phyloP scores from a whole-genome alignment of 2,797 vertebrate genomes.

The Lophius americanus region DNA sequence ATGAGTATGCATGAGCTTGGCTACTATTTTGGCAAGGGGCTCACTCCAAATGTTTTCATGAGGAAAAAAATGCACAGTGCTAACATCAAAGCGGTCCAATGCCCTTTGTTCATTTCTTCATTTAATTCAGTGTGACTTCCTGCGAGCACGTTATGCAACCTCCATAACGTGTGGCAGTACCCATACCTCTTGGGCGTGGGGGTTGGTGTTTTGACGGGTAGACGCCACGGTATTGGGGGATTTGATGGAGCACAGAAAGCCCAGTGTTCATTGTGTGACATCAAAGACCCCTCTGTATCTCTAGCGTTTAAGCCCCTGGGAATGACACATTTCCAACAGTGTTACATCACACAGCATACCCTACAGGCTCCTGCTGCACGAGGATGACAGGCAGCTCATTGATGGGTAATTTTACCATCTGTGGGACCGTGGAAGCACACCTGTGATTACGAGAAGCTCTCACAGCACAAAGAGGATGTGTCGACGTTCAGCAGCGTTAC shows the following conservation, averaged over 20 bases:
- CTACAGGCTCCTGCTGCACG: constrained; percentile 58
- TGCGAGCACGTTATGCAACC: constrained; percentile 69
- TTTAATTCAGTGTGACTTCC: constrained; percentile 59
- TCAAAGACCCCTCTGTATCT: constrained; percentile 77
- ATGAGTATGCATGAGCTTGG: not conserved
- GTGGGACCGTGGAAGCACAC: constrained; percentile 48
- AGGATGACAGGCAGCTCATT: constrained; percentile 68
- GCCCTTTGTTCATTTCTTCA: constrained; percentile 43
- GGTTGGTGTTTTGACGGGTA: constrained; percentile 20
- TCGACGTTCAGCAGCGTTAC: constrained; percentile 25
- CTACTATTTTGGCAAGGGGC: constrained; percentile 34
- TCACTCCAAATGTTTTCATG: constrained; percentile 11
- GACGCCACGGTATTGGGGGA: constrained; percentile 41
- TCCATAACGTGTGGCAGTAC: constrained; percentile 63
- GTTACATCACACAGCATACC: constrained; percentile 73
- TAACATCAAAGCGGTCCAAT: constrained; percentile 45
- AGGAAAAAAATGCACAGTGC: constrained; percentile 29
- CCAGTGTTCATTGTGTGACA: constrained; percentile 78
- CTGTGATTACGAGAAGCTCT: constrained; percentile 45
- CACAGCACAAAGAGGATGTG: constrained; percentile 48
- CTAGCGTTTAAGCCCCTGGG: constrained; percentile 66
- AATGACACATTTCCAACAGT: constrained; percentile 75
- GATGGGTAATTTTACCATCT: constrained; percentile 69
- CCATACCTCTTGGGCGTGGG: constrained; percentile 38
- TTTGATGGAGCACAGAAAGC: constrained; percentile 69